Percentiles rank a stretch among this genome's conserved stretches.
These are phyloP conservation scores for Heteractis magnifica DNA, from an alignment of 92 coral and sea anemone species.

Conservation along the genomic window DNA sequence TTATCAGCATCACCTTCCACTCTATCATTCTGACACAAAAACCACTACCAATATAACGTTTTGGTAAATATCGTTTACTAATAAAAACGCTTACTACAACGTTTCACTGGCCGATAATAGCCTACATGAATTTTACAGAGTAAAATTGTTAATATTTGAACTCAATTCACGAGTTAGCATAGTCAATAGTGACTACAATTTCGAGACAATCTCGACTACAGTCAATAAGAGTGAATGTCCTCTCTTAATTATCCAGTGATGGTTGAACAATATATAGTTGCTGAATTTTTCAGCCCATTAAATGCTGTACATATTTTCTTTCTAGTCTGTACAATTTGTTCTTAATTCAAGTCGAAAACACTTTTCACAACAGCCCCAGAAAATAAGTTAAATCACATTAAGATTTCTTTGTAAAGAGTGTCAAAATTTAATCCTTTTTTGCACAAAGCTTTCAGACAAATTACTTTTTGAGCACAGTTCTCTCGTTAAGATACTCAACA, in stretches of 20 bases:
- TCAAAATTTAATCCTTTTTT: constrained; percentile 1
- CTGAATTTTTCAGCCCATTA: neutral
- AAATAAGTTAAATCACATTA: neutral
- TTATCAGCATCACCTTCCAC: neutral
- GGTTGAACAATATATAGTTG: neutral
- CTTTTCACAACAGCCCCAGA: neutral
- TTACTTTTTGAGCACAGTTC: no score
- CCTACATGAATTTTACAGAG: constrained; percentile 29
- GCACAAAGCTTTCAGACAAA: neutral
- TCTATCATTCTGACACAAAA: neutral
- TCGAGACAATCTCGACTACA: neutral
- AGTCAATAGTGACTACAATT: neutral
- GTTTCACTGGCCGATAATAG: constrained; percentile 27
- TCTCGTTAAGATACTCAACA: no score
- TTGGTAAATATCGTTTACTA: constrained; percentile 12
- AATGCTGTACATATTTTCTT: neutral
- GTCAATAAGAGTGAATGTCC: neutral
- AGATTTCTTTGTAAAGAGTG: neutral
- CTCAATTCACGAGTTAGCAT: constrained; percentile 4
- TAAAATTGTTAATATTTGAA: constrained; percentile 19
- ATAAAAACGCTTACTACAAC: constrained; percentile 17
- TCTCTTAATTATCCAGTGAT: neutral
- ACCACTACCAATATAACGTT: neutral
- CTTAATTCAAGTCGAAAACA: neutral
- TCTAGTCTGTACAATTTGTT: neutral